Evolutionary conservation across 2,113 vertebrate species (phyloP).

Genomic region (Lutjanus erythropterus): DNA sequence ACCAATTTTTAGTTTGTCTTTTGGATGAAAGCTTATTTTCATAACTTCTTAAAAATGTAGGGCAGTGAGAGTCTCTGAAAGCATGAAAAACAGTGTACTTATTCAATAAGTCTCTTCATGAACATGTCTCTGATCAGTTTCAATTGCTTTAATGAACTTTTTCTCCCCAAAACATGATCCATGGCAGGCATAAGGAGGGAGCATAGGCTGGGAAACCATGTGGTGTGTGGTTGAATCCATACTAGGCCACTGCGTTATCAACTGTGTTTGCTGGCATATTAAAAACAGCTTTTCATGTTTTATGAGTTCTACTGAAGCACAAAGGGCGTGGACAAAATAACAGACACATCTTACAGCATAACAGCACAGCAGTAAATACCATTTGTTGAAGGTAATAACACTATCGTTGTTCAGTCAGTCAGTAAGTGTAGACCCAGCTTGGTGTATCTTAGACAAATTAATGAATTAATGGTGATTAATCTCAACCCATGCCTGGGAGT

Average conservation of each 20-base stretch:
- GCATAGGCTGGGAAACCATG: neutral
- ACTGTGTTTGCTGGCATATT: neutral
- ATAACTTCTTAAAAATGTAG: neutral
- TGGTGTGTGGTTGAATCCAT: neutral
- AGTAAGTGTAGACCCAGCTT: neutral
- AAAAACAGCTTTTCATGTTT: neutral
- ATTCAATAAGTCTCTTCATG: neutral
- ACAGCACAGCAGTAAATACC: neutral
- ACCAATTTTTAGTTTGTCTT: neutral
- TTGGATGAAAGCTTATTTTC: neutral
- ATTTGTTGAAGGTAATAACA: neutral
- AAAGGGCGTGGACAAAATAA: neutral
- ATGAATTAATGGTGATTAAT: neutral
- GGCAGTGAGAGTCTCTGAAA: neutral
- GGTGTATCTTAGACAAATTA: neutral
- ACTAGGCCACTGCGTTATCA: neutral
- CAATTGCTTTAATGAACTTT: neutral
- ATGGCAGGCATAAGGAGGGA: neutral
- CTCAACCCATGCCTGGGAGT: neutral
- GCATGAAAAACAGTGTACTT: neutral
- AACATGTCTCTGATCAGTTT: neutral
- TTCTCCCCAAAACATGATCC: neutral
- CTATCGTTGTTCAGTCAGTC: neutral
- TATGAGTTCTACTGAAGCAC: neutral
- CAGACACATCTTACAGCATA: neutral